phyloP scores from a whole-genome alignment of 2,888 invertebrate genomes.

The Onchidella celtica region DNA sequence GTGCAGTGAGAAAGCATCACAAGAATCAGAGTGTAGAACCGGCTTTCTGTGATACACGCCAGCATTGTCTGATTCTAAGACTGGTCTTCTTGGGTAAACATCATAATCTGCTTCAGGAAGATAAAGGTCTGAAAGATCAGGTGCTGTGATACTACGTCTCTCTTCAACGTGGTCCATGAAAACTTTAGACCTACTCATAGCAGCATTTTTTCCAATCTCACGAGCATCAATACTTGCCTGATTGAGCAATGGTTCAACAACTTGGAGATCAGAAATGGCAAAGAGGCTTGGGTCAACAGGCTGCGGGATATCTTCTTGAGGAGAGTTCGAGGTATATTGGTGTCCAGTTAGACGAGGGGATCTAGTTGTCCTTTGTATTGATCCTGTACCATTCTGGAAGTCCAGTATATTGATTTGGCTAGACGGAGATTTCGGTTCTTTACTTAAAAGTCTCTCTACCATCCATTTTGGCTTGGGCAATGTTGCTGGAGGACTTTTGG shows the following conservation, averaged over 20 bases:
- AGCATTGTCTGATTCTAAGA: no score
- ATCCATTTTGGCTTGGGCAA: slow-evolving; percentile 12
- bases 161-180: not conserved
- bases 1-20: not conserved
- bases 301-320: not conserved
- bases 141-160: not conserved
- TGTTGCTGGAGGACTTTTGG: not conserved
- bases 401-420: not conserved
- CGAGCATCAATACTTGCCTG: not conserved
- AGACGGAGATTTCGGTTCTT: not conserved
- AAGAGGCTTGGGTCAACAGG: not conserved
- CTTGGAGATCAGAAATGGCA: not conserved
- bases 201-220: not conserved
- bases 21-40: no score
- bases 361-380: no score
- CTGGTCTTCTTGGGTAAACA: not conserved
- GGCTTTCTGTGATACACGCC: no score
- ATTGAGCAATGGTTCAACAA: not conserved
- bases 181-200: not conserved
- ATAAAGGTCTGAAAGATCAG: not conserved
- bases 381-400: not conserved
- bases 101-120: slow-evolving; percentile 22
- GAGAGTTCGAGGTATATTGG: not conserved
- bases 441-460: not conserved
- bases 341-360: no score